Evolutionary conservation across 2,888 invertebrate genomes (phyloP), one percentile per base, ranked within the genome.

Genomic region (Chamaedrilus cognettii): DNA sequence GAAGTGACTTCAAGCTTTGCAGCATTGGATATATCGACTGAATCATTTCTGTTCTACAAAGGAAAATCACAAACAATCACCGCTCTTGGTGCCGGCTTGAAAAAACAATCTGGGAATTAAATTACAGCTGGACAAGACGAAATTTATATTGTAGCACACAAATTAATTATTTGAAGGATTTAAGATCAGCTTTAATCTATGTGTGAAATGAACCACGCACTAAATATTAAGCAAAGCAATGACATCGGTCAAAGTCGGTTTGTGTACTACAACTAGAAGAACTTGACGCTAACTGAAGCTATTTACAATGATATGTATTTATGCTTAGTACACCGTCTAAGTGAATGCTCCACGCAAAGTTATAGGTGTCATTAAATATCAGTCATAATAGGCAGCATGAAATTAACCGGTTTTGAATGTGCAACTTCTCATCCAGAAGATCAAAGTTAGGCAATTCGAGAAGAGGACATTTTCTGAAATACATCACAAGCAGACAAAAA

Each of bases 371-470:
- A 23, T 19, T 49, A 7, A 30, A 7, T 26, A 52, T 33, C n/a
- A 56, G 19, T n/a, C 55, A 19, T 60, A 32, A 28, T 32, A 30
- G 31, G 42, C n/a, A 23, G n/a, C 11, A 32, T 31, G 23, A 26
- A 52, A 3, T n/a, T 59, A 73, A 80, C 78, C 81, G 78, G 30
- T 72, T 75, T 69, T 78, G 76, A 15, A 74, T 72, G 68, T 82
- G 79, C 0, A 66, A 67, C 65, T 78, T 75, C 67, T 82, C 82
- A 77, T 82, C 81, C 60, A 82, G 72, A 7, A 81, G 69, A 42
- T 80, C 76, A 76, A 78, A 81, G 42, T 75, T 77, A 32, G 81
- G 82, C 49, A 81, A 72, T 50, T 79, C 77, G 19, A 79, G 65
- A 7, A 77, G 74, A 28, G 81, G 80, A 70, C 81, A 82, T 26